Base-by-base conservation (phyloP, 2,797 vertebrate species). In the Carapus acus region DNA sequence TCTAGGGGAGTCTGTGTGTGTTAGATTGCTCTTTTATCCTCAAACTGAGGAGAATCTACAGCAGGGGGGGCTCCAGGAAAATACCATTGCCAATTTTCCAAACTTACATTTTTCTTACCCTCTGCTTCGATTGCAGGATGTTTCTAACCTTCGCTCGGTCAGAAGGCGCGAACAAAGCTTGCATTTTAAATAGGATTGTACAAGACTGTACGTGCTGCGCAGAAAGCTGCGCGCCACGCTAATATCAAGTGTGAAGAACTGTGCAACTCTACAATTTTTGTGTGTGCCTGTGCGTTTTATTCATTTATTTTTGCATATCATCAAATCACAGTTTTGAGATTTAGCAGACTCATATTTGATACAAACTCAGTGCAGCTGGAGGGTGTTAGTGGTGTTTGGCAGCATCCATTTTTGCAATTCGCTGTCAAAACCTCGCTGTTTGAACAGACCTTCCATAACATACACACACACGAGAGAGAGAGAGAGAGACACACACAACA, bases 371-470 rank as follows among this genome's bases (percentile, higher is more conserved):
- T 56, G 23, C 40, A 44, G 41, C 22, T 53, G 29, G 36, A 27
- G 12, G 39, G 42, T 40, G 34, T 38, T n/a, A 2, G 29, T n/a
- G 19, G 4, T 40, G 36, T 49, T 43, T 45, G 16, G 5, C 17
- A 20, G 6, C 8, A 19, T 38, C 43, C 20, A 13, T 31, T 19
- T 61, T 6, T 22, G 46, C 4, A 8, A 54, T 45, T 36, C 53
- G 48, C 43, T 21, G 43, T 43, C 38, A 42, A 33, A 29, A 36
- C 40, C 15, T 18, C 49, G 12, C 29, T 47, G 27, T 31, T 23
- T 22, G 17, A 57, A 44, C 44, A 45, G 22, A 19, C 33, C 43
- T 38, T 46, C 38, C 38, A 48, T 34, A 13, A 18, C 36, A 38
- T 16, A 38, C 36, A 38, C n/a, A 38, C n/a, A 38, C 2, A 19